Percentiles rank a stretch among this genome's conserved stretches.
Evolutionary conservation across 2,797 vertebrate species (phyloP).

Genomic region (Morelia viridis): DNA sequence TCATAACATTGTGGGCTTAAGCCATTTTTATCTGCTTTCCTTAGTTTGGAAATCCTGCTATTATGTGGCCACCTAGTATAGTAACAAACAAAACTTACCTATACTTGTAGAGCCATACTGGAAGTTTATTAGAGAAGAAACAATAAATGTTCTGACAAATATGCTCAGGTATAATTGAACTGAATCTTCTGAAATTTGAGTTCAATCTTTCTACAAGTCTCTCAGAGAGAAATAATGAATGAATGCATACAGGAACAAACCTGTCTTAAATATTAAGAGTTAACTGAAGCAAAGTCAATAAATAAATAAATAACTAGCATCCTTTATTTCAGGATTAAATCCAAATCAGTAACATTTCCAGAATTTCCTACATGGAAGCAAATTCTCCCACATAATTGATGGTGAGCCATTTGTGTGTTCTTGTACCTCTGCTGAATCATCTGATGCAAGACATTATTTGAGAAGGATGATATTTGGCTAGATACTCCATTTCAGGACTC

Average conservation of each 20-base stretch:
- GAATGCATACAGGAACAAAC: neutral
- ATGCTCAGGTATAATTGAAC: neutral
- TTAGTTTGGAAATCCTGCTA: neutral
- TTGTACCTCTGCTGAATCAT: conserved; percentile 28
- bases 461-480: conserved; percentile 7
- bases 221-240: neutral
- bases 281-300: neutral
- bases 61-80: neutral
- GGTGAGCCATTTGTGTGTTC: conserved; percentile 9
- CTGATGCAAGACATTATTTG: neutral
- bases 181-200: neutral
- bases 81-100: neutral
- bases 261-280: neutral
- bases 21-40: neutral
- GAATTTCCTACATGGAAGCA: conserved; percentile 11
- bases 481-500: neutral
- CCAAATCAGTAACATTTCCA: conserved; percentile 22
- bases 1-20: neutral
- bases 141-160: neutral
- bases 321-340: conserved; percentile 19
- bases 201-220: neutral
- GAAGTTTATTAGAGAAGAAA: neutral
- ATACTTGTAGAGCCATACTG: neutral
- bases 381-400: conserved; percentile 18
- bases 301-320: neutral